Evolutionary conservation across 2,797 vertebrate species (phyloP).

Genomic region (Borostomias antarcticus): DNA sequence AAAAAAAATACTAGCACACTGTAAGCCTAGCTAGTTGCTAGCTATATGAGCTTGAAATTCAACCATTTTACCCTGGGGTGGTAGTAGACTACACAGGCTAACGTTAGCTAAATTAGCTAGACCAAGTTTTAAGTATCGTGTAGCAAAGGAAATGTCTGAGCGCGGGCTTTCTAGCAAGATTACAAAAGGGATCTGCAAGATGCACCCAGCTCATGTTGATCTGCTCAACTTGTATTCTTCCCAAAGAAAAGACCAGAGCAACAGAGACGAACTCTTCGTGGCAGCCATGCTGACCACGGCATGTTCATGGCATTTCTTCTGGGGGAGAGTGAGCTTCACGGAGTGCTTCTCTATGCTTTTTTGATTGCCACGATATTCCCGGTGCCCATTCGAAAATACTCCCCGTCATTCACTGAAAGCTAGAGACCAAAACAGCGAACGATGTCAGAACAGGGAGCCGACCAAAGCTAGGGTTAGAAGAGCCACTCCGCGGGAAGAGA

Average conservation of each 20-base stretch:
- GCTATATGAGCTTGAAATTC: too few relatives aligned
- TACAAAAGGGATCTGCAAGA: conserved; percentile 27
- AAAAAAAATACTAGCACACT: too few relatives aligned
- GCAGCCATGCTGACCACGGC: conserved; percentile 71
- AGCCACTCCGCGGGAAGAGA: conserved; percentile 42
- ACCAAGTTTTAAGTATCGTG: too few relatives aligned
- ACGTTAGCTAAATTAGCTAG: too few relatives aligned
- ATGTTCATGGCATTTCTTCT: conserved; percentile 34
- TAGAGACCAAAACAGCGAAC: conserved; percentile 61
- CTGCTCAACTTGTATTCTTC: conserved; percentile 51
- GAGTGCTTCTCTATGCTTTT: conserved; percentile 62
- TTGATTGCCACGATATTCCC: conserved; percentile 15
- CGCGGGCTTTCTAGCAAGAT: conserved; percentile 31
- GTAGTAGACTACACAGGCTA: too few relatives aligned
- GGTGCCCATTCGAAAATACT: conserved; percentile 4
- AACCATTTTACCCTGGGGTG: too few relatives aligned
- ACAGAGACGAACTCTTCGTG: conserved; percentile 75
- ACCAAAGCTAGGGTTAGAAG: conserved; percentile 65
- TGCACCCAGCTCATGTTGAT: conserved; percentile 65
- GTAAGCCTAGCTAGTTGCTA: too few relatives aligned
- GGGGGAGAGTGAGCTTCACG: conserved; percentile 56
- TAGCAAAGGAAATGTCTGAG: conserved; percentile 72
- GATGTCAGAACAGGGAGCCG: neutral
- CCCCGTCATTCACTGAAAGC: conserved; percentile 69
- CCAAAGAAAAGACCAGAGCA: conserved; percentile 50